phyloP scores from a whole-genome alignment of 2,888 invertebrate species.

The Molorchus minor region DNA sequence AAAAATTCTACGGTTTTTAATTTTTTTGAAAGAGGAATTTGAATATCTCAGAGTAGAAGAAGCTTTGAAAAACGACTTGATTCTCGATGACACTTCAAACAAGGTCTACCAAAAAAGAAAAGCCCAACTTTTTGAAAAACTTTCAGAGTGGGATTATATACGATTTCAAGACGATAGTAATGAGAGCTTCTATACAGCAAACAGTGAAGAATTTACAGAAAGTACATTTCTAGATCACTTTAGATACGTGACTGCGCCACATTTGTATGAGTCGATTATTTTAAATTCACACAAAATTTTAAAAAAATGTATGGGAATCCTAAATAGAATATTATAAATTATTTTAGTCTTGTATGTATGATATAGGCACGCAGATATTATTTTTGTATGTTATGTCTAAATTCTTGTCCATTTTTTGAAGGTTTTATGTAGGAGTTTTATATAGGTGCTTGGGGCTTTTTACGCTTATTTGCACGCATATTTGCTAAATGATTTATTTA shows the following conservation, averaged over 20 bases:
- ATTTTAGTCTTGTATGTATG: too few species aligned
- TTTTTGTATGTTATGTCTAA: too few species aligned
- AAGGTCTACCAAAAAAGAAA: slow-evolving; percentile 10
- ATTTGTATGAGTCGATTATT: slow-evolving; percentile 5
- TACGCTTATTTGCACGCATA: too few species aligned
- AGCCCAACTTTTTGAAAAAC: slow-evolving; percentile 3
- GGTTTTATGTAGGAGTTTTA: too few species aligned
- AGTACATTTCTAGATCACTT: slow-evolving; percentile 3
- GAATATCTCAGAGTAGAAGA: not conserved
- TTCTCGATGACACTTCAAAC: not conserved
- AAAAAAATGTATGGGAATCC: slow-evolving; percentile 1
- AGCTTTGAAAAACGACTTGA: slow-evolving; percentile 6
- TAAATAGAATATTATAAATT: slow-evolving; percentile 8
- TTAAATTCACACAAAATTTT: slow-evolving; percentile 14
- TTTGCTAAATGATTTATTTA: too few species aligned
- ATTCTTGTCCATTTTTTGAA: too few species aligned
- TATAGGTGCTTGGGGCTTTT: too few species aligned
- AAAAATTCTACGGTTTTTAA: not conserved
- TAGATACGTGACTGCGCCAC: not conserved
- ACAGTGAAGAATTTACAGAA: too few species aligned
- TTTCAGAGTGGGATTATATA: slow-evolving; percentile 15
- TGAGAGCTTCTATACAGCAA: not conserved
- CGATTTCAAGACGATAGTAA: not conserved
- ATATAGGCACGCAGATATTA: too few species aligned
- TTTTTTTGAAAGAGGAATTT: slow-evolving; percentile 7